Evolutionary conservation across 2,113 vertebrate species (phyloP), one percentile per base, ranked within the genome.

Genomic region (Erpornis zantholeuca): DNA sequence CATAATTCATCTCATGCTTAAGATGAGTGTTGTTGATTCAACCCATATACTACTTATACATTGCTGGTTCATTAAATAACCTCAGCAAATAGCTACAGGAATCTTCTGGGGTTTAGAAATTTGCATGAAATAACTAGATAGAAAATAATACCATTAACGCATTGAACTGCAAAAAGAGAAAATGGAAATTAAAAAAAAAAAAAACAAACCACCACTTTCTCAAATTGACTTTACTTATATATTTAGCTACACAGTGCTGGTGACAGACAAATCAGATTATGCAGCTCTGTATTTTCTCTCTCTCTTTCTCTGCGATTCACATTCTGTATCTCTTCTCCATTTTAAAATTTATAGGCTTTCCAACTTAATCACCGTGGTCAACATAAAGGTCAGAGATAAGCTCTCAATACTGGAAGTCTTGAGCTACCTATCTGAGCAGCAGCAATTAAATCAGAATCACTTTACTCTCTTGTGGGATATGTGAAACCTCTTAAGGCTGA

Each of bases 281-380:
- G 12, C 10, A 81, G 81, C 16, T 59, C 9, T 50, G 0, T 15
- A 93, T 75, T 82, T 66, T 82, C 20, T 81, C 8, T 59, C 31
- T 31, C 29, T 71, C 18, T 45, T 40, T 28, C 36, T 87, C 54
- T 52, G 52, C 4, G 13, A 80, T 80, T 42, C 60, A 85, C 38
- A 40, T 66, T 82, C n/a, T 44, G 8, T 47, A 65, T 8, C n/a
- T 82, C 70, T 78, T 91, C 13, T 20, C 31, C 36, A 24, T 72
- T 90, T 87, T 40, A 85, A 91, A 93, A 94, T 82, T 40, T 82
- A 85, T 79, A 89, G n/a, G 40, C 70, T 81, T 94, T 90, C 61
- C 57, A 93, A 36, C 25, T 31, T 87, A 95, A 95, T 91, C 73
- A 76, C 33, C 60, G 33, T 65, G 90, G 66, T 91, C 87, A 91